These are phyloP conservation scores for Armadillidium nasatum DNA, from an alignment of 1,140 invertebrate species.

Conservation along the genomic window DNA sequence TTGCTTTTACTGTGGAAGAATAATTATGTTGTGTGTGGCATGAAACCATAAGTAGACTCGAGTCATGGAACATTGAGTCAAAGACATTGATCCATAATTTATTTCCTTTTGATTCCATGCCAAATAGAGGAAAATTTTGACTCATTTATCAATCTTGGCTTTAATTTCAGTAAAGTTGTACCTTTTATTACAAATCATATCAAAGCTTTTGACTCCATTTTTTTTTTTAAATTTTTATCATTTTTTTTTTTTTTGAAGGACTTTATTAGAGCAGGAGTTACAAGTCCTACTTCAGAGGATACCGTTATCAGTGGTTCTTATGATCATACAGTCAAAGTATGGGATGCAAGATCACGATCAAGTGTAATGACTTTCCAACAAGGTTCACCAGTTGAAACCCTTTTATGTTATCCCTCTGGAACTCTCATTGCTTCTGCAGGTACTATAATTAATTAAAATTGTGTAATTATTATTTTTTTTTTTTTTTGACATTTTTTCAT, in stretches of 20 bases:
- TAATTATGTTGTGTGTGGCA: no score
- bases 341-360: conserved; percentile 71
- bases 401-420: conserved; percentile 82
- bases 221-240: no score
- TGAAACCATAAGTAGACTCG: no score
- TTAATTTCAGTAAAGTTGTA: no score
- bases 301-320: conserved; percentile 85
- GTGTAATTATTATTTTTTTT: no score
- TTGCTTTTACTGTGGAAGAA: no score
- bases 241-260: conserved; percentile 51
- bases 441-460: conserved; percentile 47
- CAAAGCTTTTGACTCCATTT: background rate
- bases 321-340: conserved; percentile 84
- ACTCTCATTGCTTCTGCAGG: conserved; percentile 85
- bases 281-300: conserved; percentile 67
- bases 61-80: no score
- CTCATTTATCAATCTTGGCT: no score
- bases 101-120: no score
- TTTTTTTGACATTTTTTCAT: no score
- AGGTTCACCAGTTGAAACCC: conserved; percentile 81
- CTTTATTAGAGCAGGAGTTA: conserved; percentile 73
- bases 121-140: no score
- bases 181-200: background rate
- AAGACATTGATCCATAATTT: no score
- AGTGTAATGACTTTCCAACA: conserved; percentile 74